Conservation (phyloP, 1,140 invertebrate genomes). For the Caerostris darwini region DNA sequence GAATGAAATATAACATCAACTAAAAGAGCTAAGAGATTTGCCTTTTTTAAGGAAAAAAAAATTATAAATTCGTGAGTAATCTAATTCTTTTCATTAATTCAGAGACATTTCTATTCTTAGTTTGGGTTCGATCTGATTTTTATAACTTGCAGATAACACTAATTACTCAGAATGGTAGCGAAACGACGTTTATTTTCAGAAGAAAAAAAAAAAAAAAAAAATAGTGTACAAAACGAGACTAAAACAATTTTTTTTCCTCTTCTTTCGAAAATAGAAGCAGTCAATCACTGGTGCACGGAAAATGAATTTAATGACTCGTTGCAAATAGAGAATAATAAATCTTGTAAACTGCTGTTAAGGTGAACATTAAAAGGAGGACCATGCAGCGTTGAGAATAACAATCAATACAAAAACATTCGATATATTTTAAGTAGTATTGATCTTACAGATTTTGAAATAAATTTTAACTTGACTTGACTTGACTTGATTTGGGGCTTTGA, state of each 20-base stretch:
- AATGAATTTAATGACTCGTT: neutral
- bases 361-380: no score
- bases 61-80: neutral
- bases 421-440: no score
- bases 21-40: no score
- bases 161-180: neutral
- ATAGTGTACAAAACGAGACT: neutral
- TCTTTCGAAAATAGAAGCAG: neutral
- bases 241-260: neutral
- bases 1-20: no score
- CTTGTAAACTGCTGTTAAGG: neutral
- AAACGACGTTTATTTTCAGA: neutral
- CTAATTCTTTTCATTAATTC: neutral
- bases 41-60: no score
- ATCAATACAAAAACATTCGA: no score
- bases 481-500: no score
- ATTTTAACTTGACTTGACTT: no score
- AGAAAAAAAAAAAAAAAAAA: neutral
- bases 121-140: neutral
- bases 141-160: neutral
- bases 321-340: neutral
- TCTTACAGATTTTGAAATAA: no score
- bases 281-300: neutral
- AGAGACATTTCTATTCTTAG: neutral
- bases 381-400: no score